Base-by-base conservation (phyloP, 1,140 invertebrate species). In the Drosophila parvula region DNA sequence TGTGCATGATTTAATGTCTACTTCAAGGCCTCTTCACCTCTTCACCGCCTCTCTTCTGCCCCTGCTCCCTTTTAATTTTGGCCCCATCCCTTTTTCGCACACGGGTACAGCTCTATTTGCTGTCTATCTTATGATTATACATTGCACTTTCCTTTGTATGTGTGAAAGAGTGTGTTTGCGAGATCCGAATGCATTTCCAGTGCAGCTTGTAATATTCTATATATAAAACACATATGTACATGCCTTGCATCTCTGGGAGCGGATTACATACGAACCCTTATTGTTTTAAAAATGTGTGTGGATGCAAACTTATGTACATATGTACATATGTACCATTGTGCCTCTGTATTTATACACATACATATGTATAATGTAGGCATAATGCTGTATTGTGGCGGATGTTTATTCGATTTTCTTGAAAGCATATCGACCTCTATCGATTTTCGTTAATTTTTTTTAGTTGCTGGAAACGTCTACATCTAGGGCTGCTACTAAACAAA, bases 1-100 rank as follows among this genome's bases (percentile, higher is more conserved):
- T 78, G 74, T 80, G 60, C 61, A 78, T 71, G 78, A 70, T 81
- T 81, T 86, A 78, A 84, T 86, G 69, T 86, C 64, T 77, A 62
- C 77, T 78, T 79, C 61, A 75, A 68, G 57, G 58, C 61, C 68
- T 79, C 50, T 40, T n/a, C 47, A 27, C 48, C 48, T 27, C 18
- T 45, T 32, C 47, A 53, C 28, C 47, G 16, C 28, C 44, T 16
- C 28, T 8, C 65, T 68, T 18, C 44, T 28, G n/a, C 12, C 22
- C n/a, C 18, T 18, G 6, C 45, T 18, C 61, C 32, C 14, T 30
- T 22, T 28, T 4, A n/a, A 11, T 56, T 16, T 32, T 32, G 18
- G 11, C 48, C 8, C 48, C 34, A 12, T 38, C 47, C 30, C 30
- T 32, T 43, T 56, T 45, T 30, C 34, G 47, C 36, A 57, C 43